Conservation (phyloP, 2,113 vertebrate species). For the Aphyosemion australe region DNA sequence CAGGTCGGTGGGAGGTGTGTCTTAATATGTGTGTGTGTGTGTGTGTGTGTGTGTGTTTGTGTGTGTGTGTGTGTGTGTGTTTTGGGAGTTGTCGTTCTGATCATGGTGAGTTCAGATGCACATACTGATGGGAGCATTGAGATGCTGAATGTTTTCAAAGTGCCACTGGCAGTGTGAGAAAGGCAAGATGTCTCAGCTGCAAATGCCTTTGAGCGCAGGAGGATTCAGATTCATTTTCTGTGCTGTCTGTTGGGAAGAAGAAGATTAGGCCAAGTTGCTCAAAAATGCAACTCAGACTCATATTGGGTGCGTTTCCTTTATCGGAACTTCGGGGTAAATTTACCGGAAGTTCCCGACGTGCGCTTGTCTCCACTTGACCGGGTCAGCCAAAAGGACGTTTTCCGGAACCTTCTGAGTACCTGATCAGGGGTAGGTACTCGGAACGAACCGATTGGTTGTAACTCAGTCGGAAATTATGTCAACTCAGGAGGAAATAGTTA, state of each 20-base stretch:
- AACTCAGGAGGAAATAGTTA: no score
- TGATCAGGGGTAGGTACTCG: no score
- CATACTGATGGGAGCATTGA: constrained; percentile 65
- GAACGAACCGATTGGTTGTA: no score
- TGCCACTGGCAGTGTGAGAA: constrained; percentile 63
- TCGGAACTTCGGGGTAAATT: no score
- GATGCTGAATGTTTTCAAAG: constrained; percentile 70
- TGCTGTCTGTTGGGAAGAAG: constrained; percentile 64
- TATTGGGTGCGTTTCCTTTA: no score
- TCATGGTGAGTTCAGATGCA: constrained; percentile 64
- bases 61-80: constrained; percentile 13
- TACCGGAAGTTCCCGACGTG: no score
- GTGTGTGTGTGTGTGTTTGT: neutral
- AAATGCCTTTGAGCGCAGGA: constrained; percentile 58
- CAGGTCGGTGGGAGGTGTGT: constrained; percentile 6
- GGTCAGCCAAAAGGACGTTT: no score
- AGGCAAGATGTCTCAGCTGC: constrained; percentile 62
- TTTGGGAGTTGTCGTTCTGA: constrained; percentile 59
- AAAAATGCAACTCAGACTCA: constrained; percentile 31
- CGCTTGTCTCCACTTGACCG: no score
- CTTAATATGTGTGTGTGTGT: constrained; percentile 15
- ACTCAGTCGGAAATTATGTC: no score
- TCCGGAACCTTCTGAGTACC: no score
- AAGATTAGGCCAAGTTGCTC: constrained; percentile 55
- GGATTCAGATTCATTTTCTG: constrained; percentile 72